These are phyloP conservation scores for Sciurus niger DNA, from an alignment of 2,113 vertebrate species.

Conservation along the genomic window DNA sequence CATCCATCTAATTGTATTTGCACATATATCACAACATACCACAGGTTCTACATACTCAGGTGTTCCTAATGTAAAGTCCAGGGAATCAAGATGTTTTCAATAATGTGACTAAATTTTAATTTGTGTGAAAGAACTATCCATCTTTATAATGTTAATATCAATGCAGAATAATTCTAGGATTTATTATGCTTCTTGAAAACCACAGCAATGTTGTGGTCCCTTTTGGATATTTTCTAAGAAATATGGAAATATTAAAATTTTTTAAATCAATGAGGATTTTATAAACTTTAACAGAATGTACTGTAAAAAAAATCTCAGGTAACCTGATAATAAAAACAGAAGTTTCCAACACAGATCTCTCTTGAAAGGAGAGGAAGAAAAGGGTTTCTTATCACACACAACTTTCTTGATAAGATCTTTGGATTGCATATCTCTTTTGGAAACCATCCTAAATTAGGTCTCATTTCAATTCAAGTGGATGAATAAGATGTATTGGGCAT, in stretches of 20 bases:
- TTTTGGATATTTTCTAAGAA: constrained; percentile 9
- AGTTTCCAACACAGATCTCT: neutral
- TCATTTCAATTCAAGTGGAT: neutral
- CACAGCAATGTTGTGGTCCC: neutral
- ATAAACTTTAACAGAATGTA: constrained; percentile 4
- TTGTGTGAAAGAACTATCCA: neutral
- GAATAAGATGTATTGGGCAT: neutral
- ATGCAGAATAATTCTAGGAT: neutral
- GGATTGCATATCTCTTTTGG: neutral
- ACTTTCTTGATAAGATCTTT: neutral
- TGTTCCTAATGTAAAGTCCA: neutral
- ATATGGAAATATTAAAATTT: neutral
- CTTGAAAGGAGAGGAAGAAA: neutral
- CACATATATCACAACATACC: neutral
- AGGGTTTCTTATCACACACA: neutral
- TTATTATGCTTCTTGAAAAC: constrained; percentile 27
- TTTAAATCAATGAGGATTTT: neutral
- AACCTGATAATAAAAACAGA: neutral
- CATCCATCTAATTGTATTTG: neutral
- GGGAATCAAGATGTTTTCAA: neutral
- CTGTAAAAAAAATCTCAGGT: neutral
- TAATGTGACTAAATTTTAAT: constrained; percentile 1
- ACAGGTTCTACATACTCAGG: neutral
- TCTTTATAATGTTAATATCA: constrained; percentile 8
- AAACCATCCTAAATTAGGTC: neutral